Base-by-base conservation (phyloP, 2,797 vertebrate species). In the Tokudaia muenninki region DNA sequence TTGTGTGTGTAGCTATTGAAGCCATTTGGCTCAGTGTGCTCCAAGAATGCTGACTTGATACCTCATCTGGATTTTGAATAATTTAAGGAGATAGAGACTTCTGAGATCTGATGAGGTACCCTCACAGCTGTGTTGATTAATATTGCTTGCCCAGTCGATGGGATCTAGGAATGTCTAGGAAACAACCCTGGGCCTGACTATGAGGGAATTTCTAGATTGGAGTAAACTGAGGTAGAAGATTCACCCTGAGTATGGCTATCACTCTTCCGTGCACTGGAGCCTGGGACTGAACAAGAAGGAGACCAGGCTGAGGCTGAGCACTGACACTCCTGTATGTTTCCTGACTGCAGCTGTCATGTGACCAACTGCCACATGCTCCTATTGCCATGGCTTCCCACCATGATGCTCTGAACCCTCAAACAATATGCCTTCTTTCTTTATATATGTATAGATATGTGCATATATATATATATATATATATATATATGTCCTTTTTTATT, bases 21-120 rank as follows among this genome's bases (percentile, higher is more conserved):
- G 88, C 92, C 90, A 67, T 44, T 75, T 75, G 88, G 31, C 77
- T 95, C 78, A 10, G 78, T 83, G 70, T 91, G 72, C 34, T 75
- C 44, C 63, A 86, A 90, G 78, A 95, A 98, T 31, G 94, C 29
- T 34, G 37, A 79, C 14, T 78, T 92, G 83, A 92, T 79, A n/a
- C 5, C 3, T 16, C 88, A 17, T 95, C 82, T 95, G 61, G 70
- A 94, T 55, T 93, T 75, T 78, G 50, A 59, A 67, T 83, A 91
- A 95, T 80, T 34, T 81, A 75, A 94, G 89, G 59, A 86, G 41
- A 89, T 6, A 37, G 10, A 2, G 79, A 37, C 44, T 95, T 94
- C 90, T 93, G 50, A 91, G 78, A 87, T 31, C 11, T 37, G 87
- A 90, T 83, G 83, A 80, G 74, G 70, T 79, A 90, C 22, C 92